Evolutionary conservation across 2,797 vertebrate species (phyloP).

Genomic region (Liasis olivaceus): DNA sequence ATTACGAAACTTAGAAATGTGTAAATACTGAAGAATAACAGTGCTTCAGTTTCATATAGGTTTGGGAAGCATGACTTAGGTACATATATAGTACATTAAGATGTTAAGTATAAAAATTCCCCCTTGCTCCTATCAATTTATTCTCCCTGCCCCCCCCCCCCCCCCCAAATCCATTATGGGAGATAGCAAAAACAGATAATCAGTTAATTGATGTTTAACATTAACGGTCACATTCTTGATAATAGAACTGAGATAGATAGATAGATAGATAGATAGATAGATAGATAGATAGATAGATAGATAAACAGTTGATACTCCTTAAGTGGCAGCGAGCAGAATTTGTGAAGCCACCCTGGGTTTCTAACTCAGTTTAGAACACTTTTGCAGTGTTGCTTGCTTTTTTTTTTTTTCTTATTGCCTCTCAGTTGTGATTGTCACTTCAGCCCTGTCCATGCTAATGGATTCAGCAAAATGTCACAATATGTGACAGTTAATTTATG

Average conservation of each 20-base stretch:
- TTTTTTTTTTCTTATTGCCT: neutral
- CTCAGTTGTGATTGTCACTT: neutral
- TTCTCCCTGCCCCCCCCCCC: neutral
- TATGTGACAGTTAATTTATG: slow-evolving; percentile 11
- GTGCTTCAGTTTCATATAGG: neutral
- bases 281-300: too few species aligned
- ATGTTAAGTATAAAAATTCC: neutral
- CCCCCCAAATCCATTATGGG: neutral
- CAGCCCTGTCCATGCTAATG: slow-evolving; percentile 21
- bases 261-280: too few species aligned
- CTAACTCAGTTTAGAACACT: neutral
- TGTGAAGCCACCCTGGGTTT: neutral
- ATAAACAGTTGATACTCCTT: neutral
- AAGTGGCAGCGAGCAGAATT: neutral
- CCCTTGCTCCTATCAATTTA: neutral
- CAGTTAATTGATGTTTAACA: neutral
- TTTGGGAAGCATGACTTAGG: neutral
- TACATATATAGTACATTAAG: neutral
- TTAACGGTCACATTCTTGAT: neutral
- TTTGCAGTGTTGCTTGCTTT: neutral
- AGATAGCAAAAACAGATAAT: neutral
- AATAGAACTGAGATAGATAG: neutral
- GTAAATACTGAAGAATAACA: neutral
- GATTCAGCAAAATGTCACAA: neutral
- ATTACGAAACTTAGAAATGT: neutral